phyloP scores from a whole-genome alignment of 2,797 vertebrate species.

The Columba guinea region DNA sequence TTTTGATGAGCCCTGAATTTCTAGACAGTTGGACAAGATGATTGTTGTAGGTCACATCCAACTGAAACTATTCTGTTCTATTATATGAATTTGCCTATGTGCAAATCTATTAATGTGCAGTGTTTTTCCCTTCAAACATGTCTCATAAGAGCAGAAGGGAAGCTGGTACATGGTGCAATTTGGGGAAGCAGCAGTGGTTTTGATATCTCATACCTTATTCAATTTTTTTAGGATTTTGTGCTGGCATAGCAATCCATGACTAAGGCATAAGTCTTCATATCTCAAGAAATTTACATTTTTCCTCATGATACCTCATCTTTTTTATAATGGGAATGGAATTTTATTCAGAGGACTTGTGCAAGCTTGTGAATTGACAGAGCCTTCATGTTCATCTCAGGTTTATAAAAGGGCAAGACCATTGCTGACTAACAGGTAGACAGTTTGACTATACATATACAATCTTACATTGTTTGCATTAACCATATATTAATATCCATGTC shows the following conservation, averaged over 20 bases:
- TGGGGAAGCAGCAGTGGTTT: not conserved
- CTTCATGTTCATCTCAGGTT: not conserved
- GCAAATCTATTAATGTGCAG: not conserved
- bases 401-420: not conserved
- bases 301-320: not conserved
- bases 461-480: not conserved
- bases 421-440: not conserved
- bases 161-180: not conserved
- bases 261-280: not conserved
- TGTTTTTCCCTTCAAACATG: not conserved
- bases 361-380: not conserved
- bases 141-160: not conserved
- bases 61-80: not conserved
- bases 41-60: not conserved
- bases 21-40: not conserved
- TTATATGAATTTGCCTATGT: accelerated
- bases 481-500: not conserved
- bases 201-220: not conserved
- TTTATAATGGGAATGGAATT: not conserved
- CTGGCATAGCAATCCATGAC: not conserved
- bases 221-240: not conserved
- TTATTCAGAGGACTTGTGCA: not conserved
- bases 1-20: not conserved
- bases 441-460: not conserved
- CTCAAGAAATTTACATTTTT: not conserved